Evolutionary conservation across 2,113 vertebrate species (phyloP).

Genomic region (Physeter macrocephalus): DNA sequence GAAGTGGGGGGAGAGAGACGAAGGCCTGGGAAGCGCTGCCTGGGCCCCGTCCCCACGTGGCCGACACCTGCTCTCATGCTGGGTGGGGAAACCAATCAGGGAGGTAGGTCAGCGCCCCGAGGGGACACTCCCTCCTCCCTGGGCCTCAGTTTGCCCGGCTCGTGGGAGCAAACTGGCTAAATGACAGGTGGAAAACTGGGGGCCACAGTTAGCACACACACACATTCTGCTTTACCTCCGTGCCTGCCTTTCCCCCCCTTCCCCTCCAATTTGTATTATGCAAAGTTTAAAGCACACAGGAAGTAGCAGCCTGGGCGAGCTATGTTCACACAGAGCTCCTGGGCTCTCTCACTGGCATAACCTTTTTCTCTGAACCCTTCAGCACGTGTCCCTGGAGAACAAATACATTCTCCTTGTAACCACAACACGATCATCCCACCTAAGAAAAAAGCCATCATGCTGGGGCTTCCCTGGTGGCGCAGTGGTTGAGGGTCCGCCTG

Average conservation of each 20-base stretch:
- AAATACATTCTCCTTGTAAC: background rate
- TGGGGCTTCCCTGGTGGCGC: too few relatives aligned
- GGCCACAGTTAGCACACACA: background rate
- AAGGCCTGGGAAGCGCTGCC: too few relatives aligned
- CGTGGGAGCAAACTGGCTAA: background rate
- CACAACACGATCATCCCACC: background rate
- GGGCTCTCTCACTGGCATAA: background rate
- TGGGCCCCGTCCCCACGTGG: too few relatives aligned
- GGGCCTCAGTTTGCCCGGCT: background rate
- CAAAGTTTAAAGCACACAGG: background rate
- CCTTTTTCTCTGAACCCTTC: background rate
- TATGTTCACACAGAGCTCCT: accelerated
- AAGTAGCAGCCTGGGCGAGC: background rate
- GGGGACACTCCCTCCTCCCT: background rate
- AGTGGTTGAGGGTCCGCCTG: too few relatives aligned
- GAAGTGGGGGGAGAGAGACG: background rate
- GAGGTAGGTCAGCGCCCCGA: background rate
- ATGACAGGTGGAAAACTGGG: background rate
- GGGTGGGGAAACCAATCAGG: background rate
- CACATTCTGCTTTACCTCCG: background rate
- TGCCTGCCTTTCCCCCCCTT: background rate
- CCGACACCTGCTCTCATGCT: too few relatives aligned
- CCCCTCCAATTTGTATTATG: background rate
- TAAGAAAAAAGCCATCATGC: background rate
- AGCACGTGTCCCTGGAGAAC: background rate